Base-by-base conservation (phyloP, 1,140 invertebrate genomes). In the Maniola jurtina region DNA sequence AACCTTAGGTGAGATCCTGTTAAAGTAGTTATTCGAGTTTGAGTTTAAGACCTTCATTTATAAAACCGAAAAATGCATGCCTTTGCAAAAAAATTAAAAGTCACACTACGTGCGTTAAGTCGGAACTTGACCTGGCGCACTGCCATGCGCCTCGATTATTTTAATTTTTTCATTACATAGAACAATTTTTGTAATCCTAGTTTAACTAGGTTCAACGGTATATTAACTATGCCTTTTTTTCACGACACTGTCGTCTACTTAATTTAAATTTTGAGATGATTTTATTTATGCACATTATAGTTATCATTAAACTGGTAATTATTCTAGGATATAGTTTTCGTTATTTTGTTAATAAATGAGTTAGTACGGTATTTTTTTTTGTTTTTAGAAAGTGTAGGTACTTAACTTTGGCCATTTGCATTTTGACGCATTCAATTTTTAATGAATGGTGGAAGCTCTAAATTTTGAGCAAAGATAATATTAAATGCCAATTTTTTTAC, bases 391-490 rank as follows among this genome's bases (percentile, higher is more conserved):
- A 57, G 62, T 48, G 64, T n/a, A n/a, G n/a, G n/a, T 72, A 75
- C 25, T 25, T 25, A 25, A 75, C 73, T 84, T 81, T 81, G 78
- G 81, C 76, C 71, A 68, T 52, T 61, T 61, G 50, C 40, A 48
- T 50, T 60, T 67, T 60, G 61, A 68, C 61, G 61, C 61, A 68
- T 54, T 36, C 47, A 68, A 61, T 55, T 64, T 54, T 68, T 38
- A 66, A 61, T 64, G 57, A 70, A 64, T 36, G 59, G 70, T 82
- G 81, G 84, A 86, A 86, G 82, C 81, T 82, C 76, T 77, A 56
- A 76, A 73, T 40, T 74, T 86, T 86, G 84, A 86, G 84, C 84
- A 86, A 82, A 71, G 68, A 75, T 79, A 48, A 25, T 64, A 60
- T 71, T 74, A 60, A 71, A 68, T 71, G 69, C 72, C 72, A 70